Evolutionary conservation across 2,888 invertebrate species (phyloP), one percentile per base, ranked within the genome.

Genomic region (Drepanosiphum platanoidis): DNA sequence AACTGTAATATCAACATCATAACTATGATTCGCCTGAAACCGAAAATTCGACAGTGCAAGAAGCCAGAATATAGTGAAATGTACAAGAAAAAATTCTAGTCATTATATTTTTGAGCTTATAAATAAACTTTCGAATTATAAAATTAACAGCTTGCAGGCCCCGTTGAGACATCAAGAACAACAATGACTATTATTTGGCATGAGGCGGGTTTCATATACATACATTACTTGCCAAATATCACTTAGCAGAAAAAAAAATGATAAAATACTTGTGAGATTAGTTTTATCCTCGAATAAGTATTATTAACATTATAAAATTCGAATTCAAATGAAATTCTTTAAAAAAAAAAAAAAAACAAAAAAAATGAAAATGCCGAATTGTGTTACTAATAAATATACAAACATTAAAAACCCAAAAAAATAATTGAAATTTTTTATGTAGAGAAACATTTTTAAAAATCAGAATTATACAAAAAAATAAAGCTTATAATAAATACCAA

Each of bases 101-200:
- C 27, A 58, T 36, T 61, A 32, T 34, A 36, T n/a, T n/a, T 2
- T 52, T 75, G 34, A 36, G 36, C 18, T 27, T 75, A 75, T 27
- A 75, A 75, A 75, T 75, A 75, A 75, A 75, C 34, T 61, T 58
- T 11, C 34, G 11, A n/a, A 61, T 27, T 34, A 36, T 61, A 75
- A 34, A 75, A 75, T 75, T 61, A 36, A 61, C 8, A n/a, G 36
- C 34, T 36, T 58, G 15, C 22, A 58, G 58, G 27, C 36, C n/a
- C n/a, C 8, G n/a, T 3, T 7, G n/a, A 58, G 58, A 75, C 15
- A 36, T 34, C 15, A 75, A 75, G 58, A 58, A 64, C 7, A 58
- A 61, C 18, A 75, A 75, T 75, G 75, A 58, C 8, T 75, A 58
- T 61, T 27, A 75, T 58, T 58, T 75, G 75, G 75, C 75, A 75